These are phyloP conservation scores for Saguinus midas DNA, from an alignment of 2,113 vertebrate genomes.

Conservation along the genomic window DNA sequence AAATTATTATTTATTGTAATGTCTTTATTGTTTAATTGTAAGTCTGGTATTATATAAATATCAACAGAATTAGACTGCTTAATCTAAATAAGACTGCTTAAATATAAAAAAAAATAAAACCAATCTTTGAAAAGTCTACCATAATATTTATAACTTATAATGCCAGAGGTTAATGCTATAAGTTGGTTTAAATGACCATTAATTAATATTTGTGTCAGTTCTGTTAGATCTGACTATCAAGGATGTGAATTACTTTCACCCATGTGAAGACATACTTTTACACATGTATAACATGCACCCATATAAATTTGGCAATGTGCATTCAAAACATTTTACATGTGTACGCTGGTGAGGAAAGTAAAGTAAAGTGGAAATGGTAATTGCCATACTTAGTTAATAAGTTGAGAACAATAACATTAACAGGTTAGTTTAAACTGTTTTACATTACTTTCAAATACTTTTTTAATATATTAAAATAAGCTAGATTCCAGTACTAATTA, in stretches of 20 bases:
- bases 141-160: background rate
- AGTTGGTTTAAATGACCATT: background rate
- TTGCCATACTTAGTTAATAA: background rate
- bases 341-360: background rate
- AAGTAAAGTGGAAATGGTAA: background rate
- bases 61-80: background rate
- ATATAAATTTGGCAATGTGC: background rate
- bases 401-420: background rate
- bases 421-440: background rate
- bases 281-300: rapidly evolving
- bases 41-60: background rate
- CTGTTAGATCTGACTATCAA: background rate
- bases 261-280: background rate
- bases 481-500: background rate
- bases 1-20: background rate
- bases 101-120: background rate
- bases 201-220: background rate
- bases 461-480: constrained; percentile 21
- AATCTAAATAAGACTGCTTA: background rate
- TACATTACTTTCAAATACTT: background rate
- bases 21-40: background rate
- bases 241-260: background rate
- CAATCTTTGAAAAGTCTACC: background rate
- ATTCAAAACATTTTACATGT: background rate
- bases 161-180: background rate